Conservation (phyloP, 2,797 vertebrate species). For the Manis pentadactyla region DNA sequence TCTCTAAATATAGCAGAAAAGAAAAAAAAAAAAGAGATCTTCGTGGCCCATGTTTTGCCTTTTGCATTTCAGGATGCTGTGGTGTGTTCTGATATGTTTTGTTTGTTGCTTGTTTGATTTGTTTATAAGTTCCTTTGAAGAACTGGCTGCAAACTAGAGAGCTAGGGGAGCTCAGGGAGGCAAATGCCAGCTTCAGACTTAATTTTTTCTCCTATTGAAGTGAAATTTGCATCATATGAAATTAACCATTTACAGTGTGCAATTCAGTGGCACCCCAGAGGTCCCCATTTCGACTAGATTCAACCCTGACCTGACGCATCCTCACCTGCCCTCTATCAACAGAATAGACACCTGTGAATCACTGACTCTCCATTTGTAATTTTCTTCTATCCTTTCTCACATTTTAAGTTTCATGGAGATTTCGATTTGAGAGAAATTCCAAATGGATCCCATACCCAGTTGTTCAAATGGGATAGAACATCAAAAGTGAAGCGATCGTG, state of each 20-base stretch:
- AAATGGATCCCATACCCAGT: background rate
- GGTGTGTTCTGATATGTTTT: fast-evolving
- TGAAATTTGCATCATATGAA: background rate
- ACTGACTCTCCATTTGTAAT: background rate
- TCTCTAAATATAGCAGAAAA: background rate
- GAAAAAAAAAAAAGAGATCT: no score
- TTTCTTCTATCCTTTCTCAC: background rate
- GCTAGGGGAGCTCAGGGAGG: background rate
- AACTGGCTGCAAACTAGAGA: background rate
- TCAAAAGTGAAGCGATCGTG: fast-evolving
- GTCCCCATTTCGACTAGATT: no score
- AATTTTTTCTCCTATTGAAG: background rate
- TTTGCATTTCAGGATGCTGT: background rate
- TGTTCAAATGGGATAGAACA: background rate
- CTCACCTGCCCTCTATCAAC: background rate
- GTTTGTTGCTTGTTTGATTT: no score
- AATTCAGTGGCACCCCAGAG: fast-evolving
- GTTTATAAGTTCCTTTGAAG: background rate
- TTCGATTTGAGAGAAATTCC: background rate
- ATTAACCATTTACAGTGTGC: background rate
- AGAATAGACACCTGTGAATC: no score
- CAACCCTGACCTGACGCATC: background rate
- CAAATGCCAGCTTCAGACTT: background rate
- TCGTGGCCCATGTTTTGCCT: no score
- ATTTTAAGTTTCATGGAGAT: background rate